Evolutionary conservation across 2,888 invertebrate species (phyloP).

Genomic region (Cephalotes varians): DNA sequence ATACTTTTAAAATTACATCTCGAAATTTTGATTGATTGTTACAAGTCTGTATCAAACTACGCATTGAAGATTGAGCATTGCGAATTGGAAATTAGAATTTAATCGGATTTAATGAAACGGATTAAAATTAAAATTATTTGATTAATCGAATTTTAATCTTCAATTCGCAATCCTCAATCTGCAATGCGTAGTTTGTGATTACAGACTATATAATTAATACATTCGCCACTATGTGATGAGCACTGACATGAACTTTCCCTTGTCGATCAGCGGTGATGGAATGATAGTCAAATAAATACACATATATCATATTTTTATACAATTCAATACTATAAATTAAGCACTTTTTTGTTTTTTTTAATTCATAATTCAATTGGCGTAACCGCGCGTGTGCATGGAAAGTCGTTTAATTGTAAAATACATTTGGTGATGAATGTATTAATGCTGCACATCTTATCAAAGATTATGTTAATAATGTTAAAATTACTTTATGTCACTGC

Average conservation of each 20-base stretch:
- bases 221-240: neutral
- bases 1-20: neutral
- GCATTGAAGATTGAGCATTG: no score
- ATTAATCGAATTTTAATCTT: no score
- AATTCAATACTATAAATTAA: slow-evolving; percentile 6
- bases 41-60: no score
- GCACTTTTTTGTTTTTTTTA: neutral
- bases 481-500: neutral
- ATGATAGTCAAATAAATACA: neutral
- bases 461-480: neutral
- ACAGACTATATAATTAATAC: neutral
- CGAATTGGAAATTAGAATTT: no score
- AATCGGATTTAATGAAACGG: no score
- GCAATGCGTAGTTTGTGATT: no score
- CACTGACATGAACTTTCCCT: neutral
- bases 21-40: neutral
- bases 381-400: neutral
- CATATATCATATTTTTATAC: neutral
- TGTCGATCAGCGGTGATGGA: neutral
- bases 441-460: neutral
- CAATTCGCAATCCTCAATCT: no score
- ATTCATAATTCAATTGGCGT: neutral
- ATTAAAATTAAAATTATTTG: no score
- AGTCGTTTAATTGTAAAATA: neutral
- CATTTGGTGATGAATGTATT: neutral